These are phyloP conservation scores for Mobula hypostoma DNA, from an alignment of 2,113 vertebrate species.

Conservation along the genomic window DNA sequence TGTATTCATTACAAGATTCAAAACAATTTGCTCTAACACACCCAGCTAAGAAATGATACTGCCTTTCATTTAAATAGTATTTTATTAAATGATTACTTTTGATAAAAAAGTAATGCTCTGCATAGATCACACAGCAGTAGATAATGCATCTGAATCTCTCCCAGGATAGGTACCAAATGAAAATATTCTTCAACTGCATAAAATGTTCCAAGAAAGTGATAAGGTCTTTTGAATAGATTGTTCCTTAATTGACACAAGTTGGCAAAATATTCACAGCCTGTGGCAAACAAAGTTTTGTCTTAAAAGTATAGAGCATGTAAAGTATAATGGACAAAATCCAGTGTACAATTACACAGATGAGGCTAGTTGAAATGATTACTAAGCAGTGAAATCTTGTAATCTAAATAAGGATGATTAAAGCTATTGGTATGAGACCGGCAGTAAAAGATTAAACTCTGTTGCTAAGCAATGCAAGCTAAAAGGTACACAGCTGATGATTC, in stretches of 20 bases:
- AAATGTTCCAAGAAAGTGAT: background rate
- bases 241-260: background rate
- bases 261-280: background rate
- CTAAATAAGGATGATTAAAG: conserved; percentile 11
- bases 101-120: too few relatives aligned
- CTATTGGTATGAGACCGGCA: background rate
- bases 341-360: background rate
- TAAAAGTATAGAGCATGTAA: background rate
- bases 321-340: background rate
- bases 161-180: background rate
- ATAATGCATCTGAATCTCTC: background rate
- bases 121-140: background rate
- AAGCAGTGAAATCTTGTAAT: background rate
- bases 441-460: conserved; percentile 31
- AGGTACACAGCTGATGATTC: conserved; percentile 16
- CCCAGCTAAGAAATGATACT: too few relatives aligned
- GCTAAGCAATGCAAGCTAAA: background rate
- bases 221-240: background rate
- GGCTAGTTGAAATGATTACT: background rate
- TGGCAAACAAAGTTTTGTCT: background rate
- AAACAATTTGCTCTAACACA: too few relatives aligned
- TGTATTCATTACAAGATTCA: background rate
- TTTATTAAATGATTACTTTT: background rate
- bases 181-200: background rate
- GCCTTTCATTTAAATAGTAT: background rate